These are phyloP conservation scores for Phalacrocorax aristotelis DNA, from an alignment of 2,113 vertebrate genomes.

Conservation along the genomic window DNA sequence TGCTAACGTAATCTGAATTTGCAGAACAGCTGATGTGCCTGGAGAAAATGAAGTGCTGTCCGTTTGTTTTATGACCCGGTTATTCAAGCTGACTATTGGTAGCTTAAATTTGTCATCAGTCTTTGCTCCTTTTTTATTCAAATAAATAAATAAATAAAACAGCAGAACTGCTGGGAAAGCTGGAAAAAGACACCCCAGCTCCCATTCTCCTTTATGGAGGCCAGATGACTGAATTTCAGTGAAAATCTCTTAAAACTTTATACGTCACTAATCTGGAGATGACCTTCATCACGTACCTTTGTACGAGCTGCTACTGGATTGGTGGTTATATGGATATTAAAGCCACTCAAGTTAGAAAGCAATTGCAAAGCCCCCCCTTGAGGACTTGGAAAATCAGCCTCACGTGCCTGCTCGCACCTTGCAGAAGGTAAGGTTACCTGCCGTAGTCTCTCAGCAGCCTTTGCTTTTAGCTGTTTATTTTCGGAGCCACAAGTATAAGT, in stretches of 20 bases:
- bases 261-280: background rate
- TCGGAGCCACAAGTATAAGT: background rate
- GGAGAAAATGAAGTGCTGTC: background rate
- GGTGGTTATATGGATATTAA: background rate
- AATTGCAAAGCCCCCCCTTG: background rate
- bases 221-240: background rate
- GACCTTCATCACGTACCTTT: background rate
- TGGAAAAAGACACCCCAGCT: background rate
- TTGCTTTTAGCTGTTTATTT: background rate
- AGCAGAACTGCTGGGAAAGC: background rate
- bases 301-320: accelerated
- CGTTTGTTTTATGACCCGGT: background rate
- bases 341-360: background rate
- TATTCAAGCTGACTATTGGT: background rate
- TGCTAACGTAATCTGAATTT: background rate
- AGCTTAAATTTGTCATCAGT: background rate
- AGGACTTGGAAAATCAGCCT: background rate
- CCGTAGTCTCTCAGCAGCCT: background rate
- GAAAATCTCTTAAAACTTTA: background rate
- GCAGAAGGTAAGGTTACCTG: background rate
- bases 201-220: background rate
- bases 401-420: background rate
- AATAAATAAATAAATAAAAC: background rate
- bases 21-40: background rate
- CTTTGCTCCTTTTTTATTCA: background rate